phyloP scores from a whole-genome alignment of 2,888 invertebrate species.

The Asteroscopus sphinx region DNA sequence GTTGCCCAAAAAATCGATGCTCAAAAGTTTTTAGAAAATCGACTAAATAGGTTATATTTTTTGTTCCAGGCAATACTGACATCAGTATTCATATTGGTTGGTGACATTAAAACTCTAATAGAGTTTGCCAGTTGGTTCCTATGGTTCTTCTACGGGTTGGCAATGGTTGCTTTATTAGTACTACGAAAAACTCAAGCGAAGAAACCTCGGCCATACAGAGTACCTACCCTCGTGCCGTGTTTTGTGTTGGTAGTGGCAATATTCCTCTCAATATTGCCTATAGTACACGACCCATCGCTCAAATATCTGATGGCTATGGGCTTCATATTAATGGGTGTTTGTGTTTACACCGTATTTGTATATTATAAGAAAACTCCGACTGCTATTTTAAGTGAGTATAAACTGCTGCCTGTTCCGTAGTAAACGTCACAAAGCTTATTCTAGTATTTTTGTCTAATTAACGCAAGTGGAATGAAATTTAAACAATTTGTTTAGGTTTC shows the following conservation, averaged over 20 bases:
- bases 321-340: conserved; percentile 92
- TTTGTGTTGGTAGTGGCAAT: conserved; percentile 92
- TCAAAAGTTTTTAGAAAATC: background rate
- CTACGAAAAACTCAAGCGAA: conserved; percentile 92
- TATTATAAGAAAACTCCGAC: conserved; percentile 91
- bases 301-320: conserved; percentile 94
- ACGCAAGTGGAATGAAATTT: too few species aligned
- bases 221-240: conserved; percentile 93
- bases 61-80: conserved; percentile 91
- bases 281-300: conserved; percentile 93
- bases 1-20: too few species aligned
- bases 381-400: conserved; percentile 90
- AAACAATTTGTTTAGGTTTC: too few species aligned
- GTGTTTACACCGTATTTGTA: conserved; percentile 93
- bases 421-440: too few species aligned
- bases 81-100: conserved; percentile 92
- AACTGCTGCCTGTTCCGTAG: background rate
- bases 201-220: conserved; percentile 93
- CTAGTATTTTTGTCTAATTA: too few species aligned
- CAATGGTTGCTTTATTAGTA: conserved; percentile 94
- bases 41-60: conserved; percentile 17
- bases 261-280: conserved; percentile 93
- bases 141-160: conserved; percentile 96
- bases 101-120: conserved; percentile 93
- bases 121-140: conserved; percentile 96